Conservation (phyloP, 2,888 invertebrate genomes). For the Agrotis clavis region DNA sequence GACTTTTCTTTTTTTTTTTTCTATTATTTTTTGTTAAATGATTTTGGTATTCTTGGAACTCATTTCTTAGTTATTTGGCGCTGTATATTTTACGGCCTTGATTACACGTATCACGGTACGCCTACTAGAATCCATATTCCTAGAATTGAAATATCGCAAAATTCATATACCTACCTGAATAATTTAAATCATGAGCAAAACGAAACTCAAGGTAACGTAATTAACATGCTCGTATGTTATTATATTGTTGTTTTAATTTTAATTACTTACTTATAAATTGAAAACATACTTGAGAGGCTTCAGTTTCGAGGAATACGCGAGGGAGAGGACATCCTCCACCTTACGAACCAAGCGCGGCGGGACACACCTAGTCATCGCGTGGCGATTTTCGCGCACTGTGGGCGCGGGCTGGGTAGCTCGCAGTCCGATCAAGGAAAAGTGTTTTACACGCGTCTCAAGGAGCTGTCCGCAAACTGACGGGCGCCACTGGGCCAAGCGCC, state of each 20-base stretch:
- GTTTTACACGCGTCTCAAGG: too few species aligned
- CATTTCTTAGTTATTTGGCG: background rate
- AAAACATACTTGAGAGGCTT: background rate
- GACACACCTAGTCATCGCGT: too few species aligned
- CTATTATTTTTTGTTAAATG: background rate
- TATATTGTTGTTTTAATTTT: background rate
- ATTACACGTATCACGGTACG: background rate
- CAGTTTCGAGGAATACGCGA: too few species aligned
- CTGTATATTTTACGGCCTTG: too few species aligned
- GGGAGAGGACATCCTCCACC: too few species aligned
- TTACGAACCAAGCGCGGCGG: too few species aligned
- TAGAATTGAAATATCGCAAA: constrained; percentile 1
- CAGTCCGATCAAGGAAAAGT: too few species aligned
- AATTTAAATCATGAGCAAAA: constrained; percentile 8
- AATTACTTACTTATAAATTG: background rate
- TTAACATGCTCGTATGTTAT: background rate
- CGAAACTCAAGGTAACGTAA: background rate
- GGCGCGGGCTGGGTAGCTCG: too few species aligned
- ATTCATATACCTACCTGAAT: constrained; percentile 18
- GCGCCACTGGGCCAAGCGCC: too few species aligned
- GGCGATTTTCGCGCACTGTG: too few species aligned
- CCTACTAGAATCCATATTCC: background rate
- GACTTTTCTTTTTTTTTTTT: too few species aligned
- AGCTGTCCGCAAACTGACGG: too few species aligned
- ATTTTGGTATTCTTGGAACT: background rate